Conservation (phyloP, 1,140 invertebrate genomes). For the Ooceraea biroi region DNA sequence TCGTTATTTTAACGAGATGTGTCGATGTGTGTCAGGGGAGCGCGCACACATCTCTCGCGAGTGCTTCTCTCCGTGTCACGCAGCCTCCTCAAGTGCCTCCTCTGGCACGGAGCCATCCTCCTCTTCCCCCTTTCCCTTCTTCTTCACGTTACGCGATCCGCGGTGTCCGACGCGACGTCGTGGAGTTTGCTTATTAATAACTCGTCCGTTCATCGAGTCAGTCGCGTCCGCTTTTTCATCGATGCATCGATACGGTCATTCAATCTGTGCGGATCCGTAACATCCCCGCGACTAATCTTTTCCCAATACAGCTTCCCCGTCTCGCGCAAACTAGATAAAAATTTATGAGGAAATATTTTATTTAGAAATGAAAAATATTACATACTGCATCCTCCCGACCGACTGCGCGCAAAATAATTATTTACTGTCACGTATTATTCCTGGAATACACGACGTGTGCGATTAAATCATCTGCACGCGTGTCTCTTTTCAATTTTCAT, state of each 20-base stretch:
- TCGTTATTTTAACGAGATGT: constrained; percentile 86
- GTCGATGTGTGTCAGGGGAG: constrained; percentile 86
- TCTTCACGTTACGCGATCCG: constrained; percentile 17
- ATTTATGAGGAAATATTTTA: background rate
- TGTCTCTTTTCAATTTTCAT: background rate
- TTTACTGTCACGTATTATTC: background rate
- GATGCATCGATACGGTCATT: background rate
- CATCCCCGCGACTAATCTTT: background rate
- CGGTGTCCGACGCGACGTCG: background rate
- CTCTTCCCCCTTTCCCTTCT: constrained; percentile 9
- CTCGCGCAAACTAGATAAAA: background rate
- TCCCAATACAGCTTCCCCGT: background rate
- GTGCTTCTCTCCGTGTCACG: constrained; percentile 28
- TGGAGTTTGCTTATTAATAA: constrained; percentile 38
- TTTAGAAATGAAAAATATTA: background rate
- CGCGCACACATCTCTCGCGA: constrained; percentile 68
- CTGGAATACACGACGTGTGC: constrained; percentile 1
- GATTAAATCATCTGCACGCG: background rate
- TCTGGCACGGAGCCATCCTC: constrained; percentile 1
- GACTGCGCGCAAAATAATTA: background rate
- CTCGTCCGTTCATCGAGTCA: background rate
- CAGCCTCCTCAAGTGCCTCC: constrained; percentile 28
- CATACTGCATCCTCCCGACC: background rate
- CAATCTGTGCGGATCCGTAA: background rate
- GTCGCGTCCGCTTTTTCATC: background rate